phyloP scores from a whole-genome alignment of 2,797 vertebrate genomes.

The Streptopelia turtur region DNA sequence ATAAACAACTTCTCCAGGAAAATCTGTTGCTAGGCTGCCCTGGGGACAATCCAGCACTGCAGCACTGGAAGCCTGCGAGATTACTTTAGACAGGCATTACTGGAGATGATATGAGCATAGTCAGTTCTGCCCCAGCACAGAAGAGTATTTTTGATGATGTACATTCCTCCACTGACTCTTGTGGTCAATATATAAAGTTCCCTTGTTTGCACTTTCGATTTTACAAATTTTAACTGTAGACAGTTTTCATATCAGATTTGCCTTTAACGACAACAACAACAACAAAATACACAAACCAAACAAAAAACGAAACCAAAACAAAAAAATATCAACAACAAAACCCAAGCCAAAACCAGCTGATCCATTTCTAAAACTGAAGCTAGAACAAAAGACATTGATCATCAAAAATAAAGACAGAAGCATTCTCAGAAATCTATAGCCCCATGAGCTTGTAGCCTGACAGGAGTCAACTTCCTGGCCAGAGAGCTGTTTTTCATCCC shows the following conservation, averaged over 20 bases:
- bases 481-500: neutral
- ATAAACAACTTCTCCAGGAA: neutral
- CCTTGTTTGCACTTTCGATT: neutral
- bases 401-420: neutral
- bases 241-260: neutral
- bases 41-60: neutral
- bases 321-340: neutral
- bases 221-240: neutral
- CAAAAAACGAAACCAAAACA: neutral
- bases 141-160: neutral
- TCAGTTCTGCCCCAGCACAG: neutral
- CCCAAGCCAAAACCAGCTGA: neutral
- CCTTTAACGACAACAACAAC: neutral
- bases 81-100: neutral
- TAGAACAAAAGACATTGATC: neutral
- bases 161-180: neutral
- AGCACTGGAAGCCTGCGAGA: neutral
- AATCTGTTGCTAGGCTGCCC: neutral
- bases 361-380: neutral
- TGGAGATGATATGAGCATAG: fast-evolving
- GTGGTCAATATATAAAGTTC: neutral
- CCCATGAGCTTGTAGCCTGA: neutral
- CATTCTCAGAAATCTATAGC: neutral
- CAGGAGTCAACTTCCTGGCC: neutral
- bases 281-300: too few species aligned